These are phyloP conservation scores for Rhea pennata DNA, from an alignment of 2,113 vertebrate genomes.

Conservation along the genomic window DNA sequence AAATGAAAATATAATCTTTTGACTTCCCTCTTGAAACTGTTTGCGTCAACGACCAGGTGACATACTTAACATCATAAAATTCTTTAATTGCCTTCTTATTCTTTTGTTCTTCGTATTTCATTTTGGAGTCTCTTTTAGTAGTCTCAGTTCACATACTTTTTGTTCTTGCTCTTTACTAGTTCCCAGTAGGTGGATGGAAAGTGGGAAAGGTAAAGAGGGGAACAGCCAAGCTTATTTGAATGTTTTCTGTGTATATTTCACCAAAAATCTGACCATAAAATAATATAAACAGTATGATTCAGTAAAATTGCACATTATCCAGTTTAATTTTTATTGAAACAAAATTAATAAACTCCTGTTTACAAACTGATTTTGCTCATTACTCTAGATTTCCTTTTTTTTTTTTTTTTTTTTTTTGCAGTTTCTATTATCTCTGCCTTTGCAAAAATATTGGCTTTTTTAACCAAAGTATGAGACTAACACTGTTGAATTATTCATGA, in stretches of 20 bases:
- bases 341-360: background rate
- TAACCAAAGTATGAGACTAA: background rate
- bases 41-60: background rate
- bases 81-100: background rate
- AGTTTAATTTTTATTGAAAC: background rate
- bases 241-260: background rate
- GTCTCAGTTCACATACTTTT: background rate
- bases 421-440: background rate
- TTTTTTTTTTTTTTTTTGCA: background rate
- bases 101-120: background rate
- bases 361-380: background rate
- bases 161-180: background rate
- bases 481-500: background rate
- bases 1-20: background rate
- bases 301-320: background rate
- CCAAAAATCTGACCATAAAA: background rate
- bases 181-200: background rate
- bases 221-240: background rate
- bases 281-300: background rate
- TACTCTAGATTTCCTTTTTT: background rate
- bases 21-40: background rate
- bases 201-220: background rate
- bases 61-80: background rate
- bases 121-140: background rate
- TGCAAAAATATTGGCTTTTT: background rate